phyloP scores from a whole-genome alignment of 2,888 invertebrate genomes.

The Drosophila prolongata region DNA sequence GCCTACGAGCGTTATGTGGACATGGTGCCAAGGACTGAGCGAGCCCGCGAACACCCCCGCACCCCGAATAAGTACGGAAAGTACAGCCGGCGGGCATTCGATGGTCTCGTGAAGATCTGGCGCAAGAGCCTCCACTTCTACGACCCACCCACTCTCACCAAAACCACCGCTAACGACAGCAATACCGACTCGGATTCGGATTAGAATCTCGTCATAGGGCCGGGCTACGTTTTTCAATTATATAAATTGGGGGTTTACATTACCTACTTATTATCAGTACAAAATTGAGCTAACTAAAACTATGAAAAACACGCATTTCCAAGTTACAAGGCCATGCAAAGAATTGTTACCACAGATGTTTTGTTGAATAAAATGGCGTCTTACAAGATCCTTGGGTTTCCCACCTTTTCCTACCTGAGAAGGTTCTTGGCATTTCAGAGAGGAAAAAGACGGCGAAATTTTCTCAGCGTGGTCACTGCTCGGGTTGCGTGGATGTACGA shows the following conservation, averaged over 20 bases:
- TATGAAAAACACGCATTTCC: conserved; percentile 37
- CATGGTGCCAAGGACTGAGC: conserved; percentile 88
- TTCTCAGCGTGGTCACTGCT: not conserved
- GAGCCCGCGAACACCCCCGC: conserved; percentile 91
- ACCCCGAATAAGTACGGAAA: conserved; percentile 95
- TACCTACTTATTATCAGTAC: conserved; percentile 20
- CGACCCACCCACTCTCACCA: conserved; percentile 86
- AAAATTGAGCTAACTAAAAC: conserved; percentile 20
- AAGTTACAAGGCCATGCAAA: conserved; percentile 11
- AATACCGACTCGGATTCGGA: conserved; percentile 66
- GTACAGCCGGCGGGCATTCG: conserved; percentile 97
- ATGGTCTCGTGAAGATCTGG: conserved; percentile 94
- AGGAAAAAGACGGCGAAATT: conserved; percentile 8
- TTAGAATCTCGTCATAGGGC: conserved; percentile 26
- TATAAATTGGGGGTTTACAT: conserved; percentile 8
- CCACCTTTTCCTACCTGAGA: conserved; percentile 26
- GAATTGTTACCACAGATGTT: conserved; percentile 48
- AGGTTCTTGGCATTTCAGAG: not conserved
- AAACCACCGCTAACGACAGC: conserved; percentile 21
- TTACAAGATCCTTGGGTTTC: conserved; percentile 13
- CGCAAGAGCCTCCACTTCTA: conserved; percentile 92
- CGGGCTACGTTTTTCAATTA: conserved; percentile 20
- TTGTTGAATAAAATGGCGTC: conserved; percentile 65
- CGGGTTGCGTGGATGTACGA: not conserved
- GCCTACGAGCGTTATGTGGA: conserved; percentile 92